A percentile compares a stretch with the other conserved stretches of the same genome.
Evolutionary conservation across 2,888 invertebrate species (phyloP).

Genomic region (Sinhomidia bicolor): DNA sequence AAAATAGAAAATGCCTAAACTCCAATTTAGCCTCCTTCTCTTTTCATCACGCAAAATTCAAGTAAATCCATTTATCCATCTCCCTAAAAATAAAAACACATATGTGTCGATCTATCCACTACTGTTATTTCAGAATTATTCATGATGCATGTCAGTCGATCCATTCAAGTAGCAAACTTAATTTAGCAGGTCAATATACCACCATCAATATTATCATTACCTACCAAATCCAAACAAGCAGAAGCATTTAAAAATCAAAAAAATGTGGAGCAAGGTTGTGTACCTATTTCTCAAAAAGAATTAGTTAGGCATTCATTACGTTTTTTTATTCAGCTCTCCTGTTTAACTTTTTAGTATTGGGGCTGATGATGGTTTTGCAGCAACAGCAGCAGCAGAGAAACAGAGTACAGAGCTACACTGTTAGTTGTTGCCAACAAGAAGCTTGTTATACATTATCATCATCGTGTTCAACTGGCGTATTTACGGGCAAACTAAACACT

Average conservation of each 20-base stretch:
- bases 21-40: no score
- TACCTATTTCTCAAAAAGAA: no score
- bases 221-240: neutral
- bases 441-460: no score
- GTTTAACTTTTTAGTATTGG: conserved; percentile 16
- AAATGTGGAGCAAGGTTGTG: conserved; percentile 35
- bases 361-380: conserved; percentile 2
- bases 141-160: neutral
- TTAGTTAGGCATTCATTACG: no score
- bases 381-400: no score
- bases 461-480: neutral
- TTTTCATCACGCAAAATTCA: no score
- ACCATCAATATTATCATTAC: no score
- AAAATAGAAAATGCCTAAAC: no score
- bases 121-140: neutral
- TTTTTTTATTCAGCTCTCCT: neutral
- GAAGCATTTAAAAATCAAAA: neutral
- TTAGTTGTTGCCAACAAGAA: neutral
- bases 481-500: neutral
- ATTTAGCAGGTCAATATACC: conserved; percentile 25
- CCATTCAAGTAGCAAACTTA: neutral
- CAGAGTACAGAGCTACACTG: no score
- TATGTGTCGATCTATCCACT: neutral
- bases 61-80: no score
- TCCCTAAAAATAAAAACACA: neutral